Base-by-base conservation (phyloP, 2,113 vertebrate species). In the Xiphias gladius region DNA sequence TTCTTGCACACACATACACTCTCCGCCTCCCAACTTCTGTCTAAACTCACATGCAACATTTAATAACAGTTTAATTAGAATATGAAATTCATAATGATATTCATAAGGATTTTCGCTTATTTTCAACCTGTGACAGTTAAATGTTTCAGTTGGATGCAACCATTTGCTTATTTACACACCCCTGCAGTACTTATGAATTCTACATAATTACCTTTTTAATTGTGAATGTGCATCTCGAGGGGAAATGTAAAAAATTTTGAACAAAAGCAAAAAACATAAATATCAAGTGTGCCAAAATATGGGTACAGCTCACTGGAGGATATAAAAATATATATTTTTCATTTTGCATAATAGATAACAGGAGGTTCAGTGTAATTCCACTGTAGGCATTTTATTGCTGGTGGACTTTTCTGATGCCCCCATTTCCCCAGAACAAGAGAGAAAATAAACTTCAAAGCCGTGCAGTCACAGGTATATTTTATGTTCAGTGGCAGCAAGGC, bases 231-330 rank as follows among this genome's bases (percentile, higher is more conserved):
- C 28, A 72, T 69, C 63, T 43, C 20, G 24, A 64, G 57, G 57
- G 30, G 22, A 64, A 73, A 59, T 70, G 43, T 72, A 65, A 68
- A 37, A 35, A 63, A 67, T 59, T 70, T 5, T 26, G 26, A 73
- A 72, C 14, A 52, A 65, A 77, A 82, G 20, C 30, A 78, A 80
- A 83, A 28, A 57, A 58, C 39, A 61, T 55, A 41, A 71, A 67
- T 46, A 72, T 81, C 17, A 70, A 66, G 7, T 8, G 19, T 1
- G 32, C 41, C 63, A 43, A 2, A 24, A 13, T 39, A 1, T 0
- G 46, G 16, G 46, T 46, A 41, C 24, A 57, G 46, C 37, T 59
- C 28, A 62, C 73, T 32, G 43, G 10, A 79, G 32, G 63, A 68
- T 52, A 54, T 50, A 32, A 16, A 76, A 16, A 76, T 37, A 67